A percentile compares a stretch with the other conserved stretches of the same genome.
phyloP scores from a whole-genome alignment of 2,888 invertebrate genomes.

The Pollenia amentaria region DNA sequence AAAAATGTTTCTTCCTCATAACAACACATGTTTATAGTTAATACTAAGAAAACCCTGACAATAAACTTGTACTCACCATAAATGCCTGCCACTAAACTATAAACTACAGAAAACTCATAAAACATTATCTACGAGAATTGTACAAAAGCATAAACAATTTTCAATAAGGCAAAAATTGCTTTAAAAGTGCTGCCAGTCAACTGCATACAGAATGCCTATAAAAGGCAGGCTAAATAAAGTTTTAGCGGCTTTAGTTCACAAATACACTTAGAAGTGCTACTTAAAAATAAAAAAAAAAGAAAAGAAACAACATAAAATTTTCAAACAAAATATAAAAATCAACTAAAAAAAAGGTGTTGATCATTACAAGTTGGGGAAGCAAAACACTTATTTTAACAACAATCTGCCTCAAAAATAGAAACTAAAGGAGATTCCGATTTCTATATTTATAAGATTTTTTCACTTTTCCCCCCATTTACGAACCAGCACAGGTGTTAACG shows the following conservation, averaged over 20 bases:
- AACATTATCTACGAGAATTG: constrained; percentile 4
- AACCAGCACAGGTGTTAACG: constrained; percentile 24
- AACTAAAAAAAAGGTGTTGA: constrained; percentile 22
- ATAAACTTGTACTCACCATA: constrained; percentile 54
- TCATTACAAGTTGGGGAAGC: constrained; percentile 25
- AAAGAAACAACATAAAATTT: background rate
- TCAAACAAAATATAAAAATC: constrained; percentile 16
- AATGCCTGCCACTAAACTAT: constrained; percentile 1
- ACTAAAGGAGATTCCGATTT: constrained; percentile 25
- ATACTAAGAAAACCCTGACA: constrained; percentile 45
- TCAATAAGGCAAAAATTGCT: constrained; percentile 35
- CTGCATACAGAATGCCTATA: constrained; percentile 32
- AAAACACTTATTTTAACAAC: constrained; percentile 30
- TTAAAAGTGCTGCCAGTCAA: constrained; percentile 26
- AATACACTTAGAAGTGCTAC: background rate
- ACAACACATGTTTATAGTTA: constrained; percentile 8
- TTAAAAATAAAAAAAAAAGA: no score
- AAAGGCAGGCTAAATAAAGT: constrained; percentile 12
- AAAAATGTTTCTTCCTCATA: constrained; percentile 18
- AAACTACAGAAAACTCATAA: constrained; percentile 9
- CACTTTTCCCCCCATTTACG: background rate
- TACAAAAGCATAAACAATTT: constrained; percentile 4
- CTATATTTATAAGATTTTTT: background rate
- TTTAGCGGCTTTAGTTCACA: constrained; percentile 13
- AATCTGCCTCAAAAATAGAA: background rate